Evolutionary conservation across 2,888 invertebrate species (phyloP).

Genomic region (Synergus itoensis): DNA sequence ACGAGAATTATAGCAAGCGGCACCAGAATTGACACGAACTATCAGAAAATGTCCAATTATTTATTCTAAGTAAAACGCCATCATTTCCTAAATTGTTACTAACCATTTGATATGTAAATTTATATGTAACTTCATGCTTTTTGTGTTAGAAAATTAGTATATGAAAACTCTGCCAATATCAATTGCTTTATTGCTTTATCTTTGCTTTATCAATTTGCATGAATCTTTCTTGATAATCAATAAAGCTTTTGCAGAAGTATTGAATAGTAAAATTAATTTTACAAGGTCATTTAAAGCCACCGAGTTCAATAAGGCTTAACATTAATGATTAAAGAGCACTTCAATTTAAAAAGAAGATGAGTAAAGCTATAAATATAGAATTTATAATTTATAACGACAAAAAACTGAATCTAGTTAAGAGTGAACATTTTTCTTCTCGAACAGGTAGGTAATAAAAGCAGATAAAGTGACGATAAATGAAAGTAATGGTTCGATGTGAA

Average conservation of each 20-base stretch:
- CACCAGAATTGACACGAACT: constrained; percentile 55
- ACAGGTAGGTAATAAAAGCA: not conserved
- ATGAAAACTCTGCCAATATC: not conserved
- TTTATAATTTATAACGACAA: not conserved
- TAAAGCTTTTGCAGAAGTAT: not conserved
- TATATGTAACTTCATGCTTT: not conserved
- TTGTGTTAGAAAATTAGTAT: not conserved
- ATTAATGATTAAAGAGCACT: not conserved
- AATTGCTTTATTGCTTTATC: too few relatives aligned
- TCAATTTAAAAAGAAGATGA: not conserved
- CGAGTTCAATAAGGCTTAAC: constrained; percentile 7
- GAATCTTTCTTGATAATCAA: not conserved
- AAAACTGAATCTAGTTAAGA: not conserved
- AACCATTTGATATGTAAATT: constrained; percentile 6
- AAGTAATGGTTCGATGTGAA: constrained; percentile 5
- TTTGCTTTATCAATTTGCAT: not conserved
- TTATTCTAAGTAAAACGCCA: constrained; percentile 18
- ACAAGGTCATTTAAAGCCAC: not conserved
- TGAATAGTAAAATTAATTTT: not conserved
- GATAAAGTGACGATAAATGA: constrained; percentile 7
- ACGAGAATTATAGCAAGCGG: constrained; percentile 45
- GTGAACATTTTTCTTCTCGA: not conserved
- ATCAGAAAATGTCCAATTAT: constrained; percentile 42
- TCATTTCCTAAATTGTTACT: constrained; percentile 11
- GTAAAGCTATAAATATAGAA: not conserved